A percentile compares a stretch with the other conserved stretches of the same genome.
phyloP scores from a whole-genome alignment of 2,797 vertebrate genomes.

The Xenops minutus region DNA sequence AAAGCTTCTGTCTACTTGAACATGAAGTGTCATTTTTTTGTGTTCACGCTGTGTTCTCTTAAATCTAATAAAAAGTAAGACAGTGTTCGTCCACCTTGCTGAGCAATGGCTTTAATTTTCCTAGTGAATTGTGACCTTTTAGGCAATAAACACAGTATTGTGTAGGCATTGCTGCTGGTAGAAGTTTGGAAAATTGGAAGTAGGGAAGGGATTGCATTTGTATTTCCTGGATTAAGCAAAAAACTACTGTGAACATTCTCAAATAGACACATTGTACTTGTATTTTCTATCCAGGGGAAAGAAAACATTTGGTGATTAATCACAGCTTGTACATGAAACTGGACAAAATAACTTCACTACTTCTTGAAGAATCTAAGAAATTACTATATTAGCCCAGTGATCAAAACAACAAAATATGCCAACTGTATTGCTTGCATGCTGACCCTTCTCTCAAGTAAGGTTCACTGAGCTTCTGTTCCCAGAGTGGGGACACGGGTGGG shows the following conservation, averaged over 20 bases:
- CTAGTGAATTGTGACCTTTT: neutral
- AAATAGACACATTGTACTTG: neutral
- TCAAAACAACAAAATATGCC: neutral
- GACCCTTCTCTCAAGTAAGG: neutral
- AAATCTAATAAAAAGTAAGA: neutral
- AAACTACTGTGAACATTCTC: neutral
- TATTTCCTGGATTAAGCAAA: neutral
- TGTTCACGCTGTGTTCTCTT: neutral
- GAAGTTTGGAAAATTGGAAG: neutral
- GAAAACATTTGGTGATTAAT: neutral
- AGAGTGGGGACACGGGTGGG: accelerated
- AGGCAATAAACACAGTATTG: neutral
- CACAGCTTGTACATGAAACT: neutral
- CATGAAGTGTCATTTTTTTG: neutral
- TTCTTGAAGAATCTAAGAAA: neutral
- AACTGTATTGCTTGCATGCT: neutral
- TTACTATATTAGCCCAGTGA: neutral
- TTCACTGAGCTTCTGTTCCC: neutral
- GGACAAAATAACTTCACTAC: neutral
- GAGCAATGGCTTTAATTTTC: neutral
- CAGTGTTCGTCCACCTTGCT: neutral
- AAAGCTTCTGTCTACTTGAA: neutral
- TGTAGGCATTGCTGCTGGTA: neutral
- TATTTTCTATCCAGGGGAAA: neutral
- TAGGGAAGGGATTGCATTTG: neutral